Evolutionary conservation across 2,888 invertebrate genomes (phyloP), one percentile per base, ranked within the genome.

Genomic region (Tuta absoluta): DNA sequence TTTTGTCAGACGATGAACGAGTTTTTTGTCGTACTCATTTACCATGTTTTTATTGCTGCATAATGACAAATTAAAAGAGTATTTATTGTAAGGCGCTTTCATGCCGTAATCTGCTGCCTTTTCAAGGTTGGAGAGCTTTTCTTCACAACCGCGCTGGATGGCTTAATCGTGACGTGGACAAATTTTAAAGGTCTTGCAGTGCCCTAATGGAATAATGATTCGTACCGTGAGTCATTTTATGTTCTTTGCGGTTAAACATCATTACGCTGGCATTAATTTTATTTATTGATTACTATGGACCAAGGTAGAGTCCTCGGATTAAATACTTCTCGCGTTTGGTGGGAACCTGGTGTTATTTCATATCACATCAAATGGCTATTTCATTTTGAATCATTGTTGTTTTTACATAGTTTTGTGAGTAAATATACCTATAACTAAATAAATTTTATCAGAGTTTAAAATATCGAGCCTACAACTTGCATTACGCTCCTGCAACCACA

Each of bases 31-130:
- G 83, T 75, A 81, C 85, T 88, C 89, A 86, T 89, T 90, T 90
- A 90, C 81, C 79, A 86, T 90, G 90, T 91, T 91, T 91, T 91
- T 90, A 91, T 91, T 90, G 86, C 86, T 84, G 73, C 83, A 86
- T 91, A 91, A 90, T 91, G 91, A 88, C 89, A 90, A 91, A 91
- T 91, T 91, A 90, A 89, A 86, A 89, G 85, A 84, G 84, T 87
- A 90, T 91, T 91, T 87, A 90, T 91, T 91, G 90, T 91, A 80
- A 73, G 79, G 81, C 87, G 81, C 84, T 91, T 90, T 89, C 87
- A 89, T 88, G 88, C 79, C 75, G 77, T 80, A 85, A 88, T 87
- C 87, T 77, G 72, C 73, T 72, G 75, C 74, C 80, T 80, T 82
- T 86, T 82, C 79, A 82, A 82, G 79, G 80, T 80, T 84, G 79